These are phyloP conservation scores for Calypte anna DNA, from an alignment of 2,113 vertebrate genomes.

Conservation along the genomic window DNA sequence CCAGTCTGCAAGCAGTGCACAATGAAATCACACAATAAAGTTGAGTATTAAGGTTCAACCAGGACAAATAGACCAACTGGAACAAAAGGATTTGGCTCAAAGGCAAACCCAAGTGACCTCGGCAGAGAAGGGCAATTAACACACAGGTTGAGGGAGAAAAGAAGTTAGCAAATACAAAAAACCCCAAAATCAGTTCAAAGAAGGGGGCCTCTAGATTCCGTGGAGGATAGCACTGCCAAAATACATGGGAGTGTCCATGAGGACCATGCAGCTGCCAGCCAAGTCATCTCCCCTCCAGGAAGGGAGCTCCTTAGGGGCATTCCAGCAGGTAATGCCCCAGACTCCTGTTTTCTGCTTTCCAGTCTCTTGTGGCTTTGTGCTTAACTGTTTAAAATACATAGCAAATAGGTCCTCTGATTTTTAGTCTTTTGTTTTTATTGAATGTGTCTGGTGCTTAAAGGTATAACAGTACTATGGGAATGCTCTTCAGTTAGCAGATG, in stretches of 20 bases:
- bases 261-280: neutral
- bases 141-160: neutral
- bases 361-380: neutral
- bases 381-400: neutral
- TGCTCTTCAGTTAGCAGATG: neutral
- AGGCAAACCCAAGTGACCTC: conserved; percentile 39
- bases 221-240: neutral
- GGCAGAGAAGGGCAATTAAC: conserved; percentile 39
- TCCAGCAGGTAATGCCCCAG: neutral
- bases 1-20: neutral
- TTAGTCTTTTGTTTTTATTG: neutral
- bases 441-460: neutral
- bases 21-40: conserved; percentile 42
- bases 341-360: neutral
- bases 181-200: neutral
- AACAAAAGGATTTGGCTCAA: conserved; percentile 55
- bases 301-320: neutral
- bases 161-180: conserved; percentile 7
- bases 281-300: neutral
- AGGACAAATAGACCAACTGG: conserved; percentile 25
- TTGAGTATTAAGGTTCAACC: neutral
- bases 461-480: neutral
- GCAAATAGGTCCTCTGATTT: neutral
- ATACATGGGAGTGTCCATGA: neutral
- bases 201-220: neutral